These are phyloP conservation scores for Neostethus bicornis DNA, from an alignment of 2,797 vertebrate species.

Conservation along the genomic window DNA sequence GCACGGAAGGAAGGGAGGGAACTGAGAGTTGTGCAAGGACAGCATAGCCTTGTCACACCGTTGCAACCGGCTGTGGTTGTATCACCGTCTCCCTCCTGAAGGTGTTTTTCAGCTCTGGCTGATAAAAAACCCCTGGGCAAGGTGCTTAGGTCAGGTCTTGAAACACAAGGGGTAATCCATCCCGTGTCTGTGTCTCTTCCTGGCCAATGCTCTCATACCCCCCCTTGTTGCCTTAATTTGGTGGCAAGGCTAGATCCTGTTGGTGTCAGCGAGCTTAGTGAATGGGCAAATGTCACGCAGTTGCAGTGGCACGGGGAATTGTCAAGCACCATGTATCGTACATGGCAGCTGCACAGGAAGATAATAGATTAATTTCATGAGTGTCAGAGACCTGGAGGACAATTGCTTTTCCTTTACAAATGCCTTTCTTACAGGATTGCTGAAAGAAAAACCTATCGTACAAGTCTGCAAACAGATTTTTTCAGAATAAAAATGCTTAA, in stretches of 20 bases:
- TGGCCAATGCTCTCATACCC: conserved; percentile 72
- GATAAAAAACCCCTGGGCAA: conserved; percentile 82
- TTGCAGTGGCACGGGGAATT: conserved; percentile 78
- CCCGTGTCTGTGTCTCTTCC: conserved; percentile 78
- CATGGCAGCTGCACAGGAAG: conserved; percentile 80
- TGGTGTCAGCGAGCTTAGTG: conserved; percentile 83
- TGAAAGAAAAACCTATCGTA: conserved; percentile 50
- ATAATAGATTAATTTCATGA: conserved; percentile 87
- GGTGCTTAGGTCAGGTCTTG: conserved; percentile 88
- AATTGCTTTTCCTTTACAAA: conserved; percentile 72
- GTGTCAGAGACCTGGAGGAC: conserved; percentile 79
- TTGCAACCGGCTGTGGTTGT: conserved; percentile 68
- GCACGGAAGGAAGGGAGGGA: conserved; percentile 62
- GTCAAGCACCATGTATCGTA: conserved; percentile 78
- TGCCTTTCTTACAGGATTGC: conserved; percentile 54
- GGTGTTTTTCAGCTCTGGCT: conserved; percentile 84
- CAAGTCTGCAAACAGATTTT: conserved; percentile 49
- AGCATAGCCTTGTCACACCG: conserved; percentile 81
- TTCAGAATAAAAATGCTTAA: conserved; percentile 34
- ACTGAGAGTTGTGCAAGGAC: conserved; percentile 80
- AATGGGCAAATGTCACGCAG: conserved; percentile 81
- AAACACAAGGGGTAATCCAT: conserved; percentile 83
- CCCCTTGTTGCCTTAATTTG: conserved; percentile 82
- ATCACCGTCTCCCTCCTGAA: conserved; percentile 73
- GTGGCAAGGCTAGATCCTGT: conserved; percentile 79